Evolutionary conservation across 2,888 invertebrate species (phyloP), one percentile per base, ranked within the genome.

Genomic region (Agriotes lineatus): DNA sequence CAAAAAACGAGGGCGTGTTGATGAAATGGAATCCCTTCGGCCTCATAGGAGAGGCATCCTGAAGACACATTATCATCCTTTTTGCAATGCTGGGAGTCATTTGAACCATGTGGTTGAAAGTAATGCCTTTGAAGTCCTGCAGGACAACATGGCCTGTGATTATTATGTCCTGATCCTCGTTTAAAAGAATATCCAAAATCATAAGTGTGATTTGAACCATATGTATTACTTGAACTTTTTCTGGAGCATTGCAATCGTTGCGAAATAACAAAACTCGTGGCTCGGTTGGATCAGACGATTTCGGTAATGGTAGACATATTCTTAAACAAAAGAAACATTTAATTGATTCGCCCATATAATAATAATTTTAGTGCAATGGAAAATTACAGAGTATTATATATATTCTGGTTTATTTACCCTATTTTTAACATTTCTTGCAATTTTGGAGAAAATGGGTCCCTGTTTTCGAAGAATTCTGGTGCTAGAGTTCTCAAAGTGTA

Each of bases 41-140:
- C 12, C 90, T 84, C 20, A 90, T 78, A 0, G 91, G 90, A 57
- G 89, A 79, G 0, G 87, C 89, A 68, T 89, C 88, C 25, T 48
- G 48, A 22, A 48, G 20, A n/a, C 48, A 20, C 20, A 45, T 7
- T n/a, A 45, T 45, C 6, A 19, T 16, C 22, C 16, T 16, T n/a
- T 44, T 44, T 14, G 4, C 10, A 18, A 44, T 6, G 16, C 16
- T 18, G 1, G 20, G 19, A 10, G 35, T 37, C n/a, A 37, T 10
- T 37, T 37, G 35, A 6, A 37, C 2, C 35, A 37, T n/a, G n/a
- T 37, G 35, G 10, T 6, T n/a, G 2, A 37, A 10, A 6, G 35
- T 37, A 10, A 37, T n/a, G 2, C n/a, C n/a, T 37, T 10, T 37
- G 2, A 37, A 37, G n/a, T 37, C 35, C n/a, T 37, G 35, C n/a